Percentiles rank a stretch among this genome's conserved stretches.
Evolutionary conservation across 2,113 vertebrate species (phyloP).

Genomic region (Microcebus griseorufus): DNA sequence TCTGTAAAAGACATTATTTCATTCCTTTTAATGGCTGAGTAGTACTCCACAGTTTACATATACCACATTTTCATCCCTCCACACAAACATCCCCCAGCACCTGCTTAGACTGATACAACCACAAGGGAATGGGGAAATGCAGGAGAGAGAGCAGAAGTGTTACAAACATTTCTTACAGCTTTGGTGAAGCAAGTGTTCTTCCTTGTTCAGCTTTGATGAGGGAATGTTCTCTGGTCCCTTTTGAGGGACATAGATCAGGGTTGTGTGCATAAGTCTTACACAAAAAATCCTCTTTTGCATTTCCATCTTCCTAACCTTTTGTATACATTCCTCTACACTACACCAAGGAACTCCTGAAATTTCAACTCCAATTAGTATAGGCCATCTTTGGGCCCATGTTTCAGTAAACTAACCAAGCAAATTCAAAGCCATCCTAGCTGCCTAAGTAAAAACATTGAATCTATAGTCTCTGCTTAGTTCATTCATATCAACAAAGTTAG

Average conservation of each 20-base stretch:
- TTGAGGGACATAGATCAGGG: not conserved
- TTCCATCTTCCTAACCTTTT: not conserved
- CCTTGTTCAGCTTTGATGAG: not conserved
- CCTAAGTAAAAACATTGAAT: not conserved
- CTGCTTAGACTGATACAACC: too few relatives aligned
- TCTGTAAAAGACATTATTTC: too few relatives aligned
- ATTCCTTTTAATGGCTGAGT: too few relatives aligned
- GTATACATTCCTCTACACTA: not conserved
- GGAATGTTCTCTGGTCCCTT: not conserved
- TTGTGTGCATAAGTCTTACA: not conserved
- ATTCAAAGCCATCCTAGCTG: not conserved
- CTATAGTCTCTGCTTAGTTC: not conserved
- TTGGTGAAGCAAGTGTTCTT: not conserved
- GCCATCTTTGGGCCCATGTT: not conserved
- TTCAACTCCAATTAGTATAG: not conserved
- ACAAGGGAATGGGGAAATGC: too few relatives aligned
- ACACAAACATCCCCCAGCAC: too few relatives aligned
- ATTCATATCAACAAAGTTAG: not conserved
- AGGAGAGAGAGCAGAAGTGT: too few relatives aligned
- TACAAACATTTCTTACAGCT: not conserved
- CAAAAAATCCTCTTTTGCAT: not conserved
- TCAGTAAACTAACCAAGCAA: conserved; percentile 14
- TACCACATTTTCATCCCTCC: too few relatives aligned
- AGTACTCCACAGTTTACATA: too few relatives aligned
- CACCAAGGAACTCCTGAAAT: not conserved